Evolutionary conservation across 92 coral and sea anemone genomes (phyloP).

Genomic region (Epizoanthus scotinus): DNA sequence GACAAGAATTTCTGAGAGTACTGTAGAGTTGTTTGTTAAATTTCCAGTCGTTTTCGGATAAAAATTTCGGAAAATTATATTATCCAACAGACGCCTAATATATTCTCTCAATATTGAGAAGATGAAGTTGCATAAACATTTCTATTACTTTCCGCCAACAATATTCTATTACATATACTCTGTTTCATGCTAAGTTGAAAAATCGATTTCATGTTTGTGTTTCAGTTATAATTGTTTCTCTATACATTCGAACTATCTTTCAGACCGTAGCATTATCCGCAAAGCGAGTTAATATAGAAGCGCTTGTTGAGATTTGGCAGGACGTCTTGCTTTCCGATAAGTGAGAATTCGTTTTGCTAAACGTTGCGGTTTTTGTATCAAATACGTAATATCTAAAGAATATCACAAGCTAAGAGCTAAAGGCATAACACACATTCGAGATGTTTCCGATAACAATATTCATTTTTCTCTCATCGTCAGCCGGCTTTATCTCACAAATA

Average conservation of each 20-base stretch:
- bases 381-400: background rate
- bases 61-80: background rate
- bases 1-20: slow-evolving; percentile 30
- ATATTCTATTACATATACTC: background rate
- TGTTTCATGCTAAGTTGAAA: background rate
- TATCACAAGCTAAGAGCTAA: background rate
- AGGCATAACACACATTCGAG: background rate
- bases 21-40: slow-evolving; percentile 20
- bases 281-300: too few relatives aligned
- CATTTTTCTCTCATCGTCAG: background rate
- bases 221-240: background rate
- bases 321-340: background rate
- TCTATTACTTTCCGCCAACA: slow-evolving; percentile 18
- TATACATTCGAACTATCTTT: background rate
- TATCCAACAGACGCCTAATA: background rate
- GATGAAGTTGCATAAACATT: slow-evolving; percentile 42
- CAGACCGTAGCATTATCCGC: too few relatives aligned
- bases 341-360: slow-evolving; percentile 18
- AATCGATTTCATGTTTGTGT: background rate
- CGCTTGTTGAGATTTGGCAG: too few relatives aligned
- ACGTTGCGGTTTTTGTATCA: slow-evolving; percentile 32
- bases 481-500: background rate
- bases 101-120: slow-evolving; percentile 27
- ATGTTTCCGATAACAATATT: too few relatives aligned
- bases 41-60: slow-evolving; percentile 17